Percentiles rank a stretch among this genome's conserved stretches.
These are phyloP conservation scores for Astatotilapia flaviijosephi DNA, from an alignment of 2,113 vertebrate genomes.

Conservation along the genomic window DNA sequence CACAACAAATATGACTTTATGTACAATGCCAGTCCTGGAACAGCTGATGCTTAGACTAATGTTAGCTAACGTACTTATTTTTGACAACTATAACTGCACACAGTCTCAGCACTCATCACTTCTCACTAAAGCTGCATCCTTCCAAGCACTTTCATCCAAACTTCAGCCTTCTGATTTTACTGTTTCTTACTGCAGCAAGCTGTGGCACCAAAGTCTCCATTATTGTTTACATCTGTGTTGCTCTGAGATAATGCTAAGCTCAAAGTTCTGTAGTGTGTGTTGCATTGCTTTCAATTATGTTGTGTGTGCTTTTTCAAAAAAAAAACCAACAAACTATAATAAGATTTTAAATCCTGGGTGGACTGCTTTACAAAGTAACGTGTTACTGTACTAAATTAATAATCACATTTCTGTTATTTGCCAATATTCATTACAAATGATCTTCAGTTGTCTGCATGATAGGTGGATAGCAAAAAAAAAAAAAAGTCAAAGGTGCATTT, in stretches of 20 bases:
- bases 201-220: neutral
- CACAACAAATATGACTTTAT: neutral
- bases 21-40: neutral
- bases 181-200: neutral
- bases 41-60: neutral
- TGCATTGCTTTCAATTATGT: neutral
- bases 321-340: neutral
- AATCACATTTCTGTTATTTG: neutral
- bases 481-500: neutral
- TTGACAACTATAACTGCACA: neutral
- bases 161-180: rapidly evolving
- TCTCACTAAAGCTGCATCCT: neutral
- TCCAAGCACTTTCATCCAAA: neutral
- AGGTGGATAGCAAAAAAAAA: neutral
- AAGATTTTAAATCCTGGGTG: neutral
- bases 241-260: neutral
- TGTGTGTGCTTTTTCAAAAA: neutral
- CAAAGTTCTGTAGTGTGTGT: neutral
- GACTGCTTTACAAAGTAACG: neutral
- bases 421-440: neutral
- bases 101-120: neutral
- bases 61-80: neutral
- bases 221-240: neutral
- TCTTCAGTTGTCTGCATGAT: neutral
- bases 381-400: neutral